phyloP scores from a whole-genome alignment of 2,113 vertebrate genomes.

The Coptodon rendalli region DNA sequence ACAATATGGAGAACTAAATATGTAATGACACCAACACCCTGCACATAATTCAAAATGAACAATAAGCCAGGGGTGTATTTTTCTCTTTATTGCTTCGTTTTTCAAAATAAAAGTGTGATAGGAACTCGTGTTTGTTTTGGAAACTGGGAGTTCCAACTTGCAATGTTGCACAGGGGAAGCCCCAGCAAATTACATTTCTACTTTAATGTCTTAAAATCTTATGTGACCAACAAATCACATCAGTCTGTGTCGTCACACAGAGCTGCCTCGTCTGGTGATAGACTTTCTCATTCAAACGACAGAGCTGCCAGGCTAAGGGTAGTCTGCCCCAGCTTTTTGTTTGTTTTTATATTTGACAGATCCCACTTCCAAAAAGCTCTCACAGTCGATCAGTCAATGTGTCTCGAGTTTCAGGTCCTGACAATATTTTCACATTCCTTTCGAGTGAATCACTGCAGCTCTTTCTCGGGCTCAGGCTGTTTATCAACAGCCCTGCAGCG shows the following conservation, averaged over 20 bases:
- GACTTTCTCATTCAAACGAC: neutral
- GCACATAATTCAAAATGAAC: neutral
- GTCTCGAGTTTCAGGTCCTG: neutral
- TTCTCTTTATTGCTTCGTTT: rapidly evolving
- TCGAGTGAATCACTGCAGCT: neutral
- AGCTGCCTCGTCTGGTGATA: neutral
- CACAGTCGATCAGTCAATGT: neutral
- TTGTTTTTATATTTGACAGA: neutral
- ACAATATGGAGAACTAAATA: neutral
- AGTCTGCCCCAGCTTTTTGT: neutral
- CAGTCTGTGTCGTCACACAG: neutral
- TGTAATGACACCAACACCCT: neutral
- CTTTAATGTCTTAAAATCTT: neutral
- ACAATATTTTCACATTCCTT: conserved; percentile 28
- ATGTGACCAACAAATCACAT: neutral
- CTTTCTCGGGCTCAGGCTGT: neutral
- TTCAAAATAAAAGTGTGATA: neutral
- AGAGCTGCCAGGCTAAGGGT: neutral
- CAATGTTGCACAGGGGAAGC: neutral
- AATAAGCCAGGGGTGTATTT: neutral
- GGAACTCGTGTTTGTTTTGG: neutral
- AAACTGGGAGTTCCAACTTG: neutral
- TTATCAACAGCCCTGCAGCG: neutral
- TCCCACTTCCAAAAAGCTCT: neutral
- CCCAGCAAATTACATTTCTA: neutral